Conservation (phyloP, 2,888 invertebrate genomes). For the Flabesymbios commensalis region DNA sequence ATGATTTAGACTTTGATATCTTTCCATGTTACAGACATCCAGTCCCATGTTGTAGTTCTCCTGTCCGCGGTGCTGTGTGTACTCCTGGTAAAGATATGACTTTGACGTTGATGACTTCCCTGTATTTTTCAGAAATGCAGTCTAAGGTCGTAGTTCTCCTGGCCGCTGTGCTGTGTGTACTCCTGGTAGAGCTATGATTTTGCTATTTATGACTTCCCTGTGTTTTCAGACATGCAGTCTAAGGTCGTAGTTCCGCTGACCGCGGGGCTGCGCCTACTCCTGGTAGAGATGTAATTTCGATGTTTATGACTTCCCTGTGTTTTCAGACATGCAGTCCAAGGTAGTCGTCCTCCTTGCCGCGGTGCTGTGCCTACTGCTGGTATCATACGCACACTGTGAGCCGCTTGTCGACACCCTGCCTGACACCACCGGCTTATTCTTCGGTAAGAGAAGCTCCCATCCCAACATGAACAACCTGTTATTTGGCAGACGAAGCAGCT, state of each 20-base stretch:
- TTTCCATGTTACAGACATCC: too few relatives aligned
- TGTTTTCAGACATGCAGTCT: slow-evolving; percentile 1
- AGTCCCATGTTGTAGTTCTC: too few relatives aligned
- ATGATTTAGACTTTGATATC: too few relatives aligned
- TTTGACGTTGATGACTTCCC: too few relatives aligned
- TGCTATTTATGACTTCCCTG: too few relatives aligned
- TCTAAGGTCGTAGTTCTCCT: neutral
- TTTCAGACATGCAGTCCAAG: slow-evolving; percentile 1
- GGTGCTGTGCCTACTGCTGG: slow-evolving; percentile 3
- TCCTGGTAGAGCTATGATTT: too few relatives aligned
- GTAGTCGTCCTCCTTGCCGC: neutral
- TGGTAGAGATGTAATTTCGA: too few relatives aligned
- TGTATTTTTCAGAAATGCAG: too few relatives aligned
- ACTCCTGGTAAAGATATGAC: too few relatives aligned
- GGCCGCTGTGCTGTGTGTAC: neutral
- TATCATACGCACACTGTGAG: slow-evolving; percentile 2
- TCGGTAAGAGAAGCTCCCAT: slow-evolving; percentile 28
- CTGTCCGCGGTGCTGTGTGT: too few relatives aligned
- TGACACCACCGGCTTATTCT: slow-evolving; percentile 30
- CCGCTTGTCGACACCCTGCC: slow-evolving; percentile 27
- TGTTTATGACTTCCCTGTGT: too few relatives aligned
- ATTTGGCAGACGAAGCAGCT: slow-evolving; percentile 19
- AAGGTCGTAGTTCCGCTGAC: neutral
- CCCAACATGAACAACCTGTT: slow-evolving; percentile 32
- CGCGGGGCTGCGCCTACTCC: neutral